Evolutionary conservation across 2,797 vertebrate genomes (phyloP), one percentile per base, ranked within the genome.

Genomic region (Gorsachius magnificus): DNA sequence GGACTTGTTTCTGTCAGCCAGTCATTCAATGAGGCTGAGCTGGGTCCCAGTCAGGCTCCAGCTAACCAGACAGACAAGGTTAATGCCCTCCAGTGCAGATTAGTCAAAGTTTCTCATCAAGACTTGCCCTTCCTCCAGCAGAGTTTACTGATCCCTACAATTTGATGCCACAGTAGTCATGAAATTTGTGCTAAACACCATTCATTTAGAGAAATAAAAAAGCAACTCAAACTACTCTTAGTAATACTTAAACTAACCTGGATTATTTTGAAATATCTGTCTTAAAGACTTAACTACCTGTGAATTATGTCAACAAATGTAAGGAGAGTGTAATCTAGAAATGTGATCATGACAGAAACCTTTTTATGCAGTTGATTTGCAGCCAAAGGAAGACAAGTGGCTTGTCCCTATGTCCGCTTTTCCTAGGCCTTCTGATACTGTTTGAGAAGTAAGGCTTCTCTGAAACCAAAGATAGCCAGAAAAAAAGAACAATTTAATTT

Each of bases 401-500:
- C 56, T 93, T 83, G 50, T 90, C 29, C 54, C 29, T 19, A 2
- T 18, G 5, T 50, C 17, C 33, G 69, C 10, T 70, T 82, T 72
- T 48, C n/a, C 65, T 72, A 81, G 57, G 41, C 53, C 15, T 56
- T 78, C 20, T 58, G 35, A 48, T 90, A n/a, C 33, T 56, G 38
- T 76, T 81, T 74, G 79, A 77, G 71, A 89, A 60, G 25, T 36
- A 54, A 1, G 6, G 58, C 29, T 68, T 79, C 56, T 63, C 68
- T 87, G 77, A 92, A 96, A 76, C 38, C 64, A 77, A 84, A 85
- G 64, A 46, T 33, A 89, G 51, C 26, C 82, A 74, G 78, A 45
- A 68, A 92, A 68, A 68, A 48, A 45, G 24, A 92, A 33, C 51
- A 64, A 84, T 80, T 95, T 75, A 66, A 92, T 95, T 95, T 80